Evolutionary conservation across 2,888 invertebrate species (phyloP), one percentile per base, ranked within the genome.

Genomic region (Dynastes hyllus): DNA sequence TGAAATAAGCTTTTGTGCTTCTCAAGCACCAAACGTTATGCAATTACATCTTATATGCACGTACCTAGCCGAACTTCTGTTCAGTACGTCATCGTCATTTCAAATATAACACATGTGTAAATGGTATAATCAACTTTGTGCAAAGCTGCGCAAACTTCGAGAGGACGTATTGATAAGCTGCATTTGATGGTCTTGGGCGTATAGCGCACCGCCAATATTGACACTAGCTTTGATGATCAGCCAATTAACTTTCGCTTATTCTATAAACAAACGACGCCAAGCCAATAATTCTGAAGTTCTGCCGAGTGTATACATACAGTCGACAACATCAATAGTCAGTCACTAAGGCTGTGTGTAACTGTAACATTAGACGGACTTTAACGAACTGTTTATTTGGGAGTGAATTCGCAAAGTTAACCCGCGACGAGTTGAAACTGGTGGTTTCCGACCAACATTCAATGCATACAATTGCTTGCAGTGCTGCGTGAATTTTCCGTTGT

Each of bases 181-280:
- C 65, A n/a, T 37, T 65, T 65, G 37, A 65, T 37, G 6, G 37
- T 65, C 65, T 65, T n/a, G n/a, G 37, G 11, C 13, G 6, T 37
- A 65, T 32, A 22, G 40, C 32, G 8, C 32, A 40, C 65, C 9
- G 11, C 11, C 32, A 29, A 65, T 32, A 65, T 3, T 29, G 65
- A 1, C 9, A 65, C 13, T 37, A 0, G 6, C 45, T 45, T 45
- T 45, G 45, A 29, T n/a, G 37, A 32, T 32, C 65, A 37, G 13
- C 32, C 37, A 65, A 65, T 65, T 65, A 65, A 65, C 32, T 65
- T 65, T 65, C 65, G 65, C n/a, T 65, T 32, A 37, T 29, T 63
- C 53, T 37, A 37, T n/a, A 13, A n/a, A 55, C 55, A 55, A 55
- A 55, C 13, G 55, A 6, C n/a, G 55, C 1, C n/a, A 55, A 55